Conservation (phyloP, 2,113 vertebrate genomes). For the Haliaeetus leucogaster region DNA sequence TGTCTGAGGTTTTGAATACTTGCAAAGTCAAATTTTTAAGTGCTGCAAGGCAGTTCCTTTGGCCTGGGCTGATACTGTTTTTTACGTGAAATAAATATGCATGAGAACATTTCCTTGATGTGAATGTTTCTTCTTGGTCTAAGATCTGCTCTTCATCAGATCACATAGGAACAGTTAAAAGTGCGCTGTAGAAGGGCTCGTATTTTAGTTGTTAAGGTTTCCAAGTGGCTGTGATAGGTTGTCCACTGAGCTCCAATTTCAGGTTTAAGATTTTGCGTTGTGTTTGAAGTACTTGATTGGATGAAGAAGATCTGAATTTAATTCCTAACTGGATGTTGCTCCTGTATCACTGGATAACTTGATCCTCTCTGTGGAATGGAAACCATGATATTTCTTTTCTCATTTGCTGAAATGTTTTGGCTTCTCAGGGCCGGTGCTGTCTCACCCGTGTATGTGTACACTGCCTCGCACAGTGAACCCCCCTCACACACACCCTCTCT, state of each 20-base stretch:
- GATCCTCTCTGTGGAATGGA: neutral
- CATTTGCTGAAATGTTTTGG: neutral
- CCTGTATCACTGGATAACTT: neutral
- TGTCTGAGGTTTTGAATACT: neutral
- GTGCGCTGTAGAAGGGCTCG: neutral
- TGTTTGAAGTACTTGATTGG: neutral
- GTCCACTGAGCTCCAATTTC: neutral
- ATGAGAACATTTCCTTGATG: constrained; percentile 19
- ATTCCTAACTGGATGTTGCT: neutral
- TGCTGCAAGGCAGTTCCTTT: neutral
- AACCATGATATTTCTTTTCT: neutral
- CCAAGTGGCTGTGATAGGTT: neutral
- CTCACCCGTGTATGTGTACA: neutral
- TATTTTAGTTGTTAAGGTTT: neutral
- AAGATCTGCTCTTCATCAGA: neutral
- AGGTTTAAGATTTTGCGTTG: neutral
- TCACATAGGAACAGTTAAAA: neutral
- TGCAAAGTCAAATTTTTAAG: neutral
- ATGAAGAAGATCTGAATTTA: neutral
- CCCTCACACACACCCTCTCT: neutral
- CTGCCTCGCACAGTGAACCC: neutral
- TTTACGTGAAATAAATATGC: neutral
- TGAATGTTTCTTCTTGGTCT: neutral
- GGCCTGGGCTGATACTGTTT: neutral
- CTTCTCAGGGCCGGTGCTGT: neutral